These are phyloP conservation scores for Cynodonichthys magdalenae DNA, from an alignment of 2,797 vertebrate genomes.

Conservation along the genomic window DNA sequence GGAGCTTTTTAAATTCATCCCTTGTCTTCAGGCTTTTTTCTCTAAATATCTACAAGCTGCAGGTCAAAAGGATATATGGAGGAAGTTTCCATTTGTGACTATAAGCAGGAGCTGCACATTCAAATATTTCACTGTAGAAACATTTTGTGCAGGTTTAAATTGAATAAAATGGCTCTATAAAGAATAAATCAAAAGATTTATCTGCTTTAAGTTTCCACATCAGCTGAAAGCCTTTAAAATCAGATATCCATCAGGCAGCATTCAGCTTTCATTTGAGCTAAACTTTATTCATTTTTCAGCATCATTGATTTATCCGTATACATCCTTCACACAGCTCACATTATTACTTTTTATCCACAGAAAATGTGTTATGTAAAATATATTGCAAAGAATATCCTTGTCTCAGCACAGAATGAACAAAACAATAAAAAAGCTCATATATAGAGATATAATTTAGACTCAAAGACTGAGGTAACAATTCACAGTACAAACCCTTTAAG, in stretches of 20 bases:
- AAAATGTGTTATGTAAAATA: conserved; percentile 82
- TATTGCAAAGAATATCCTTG: conserved; percentile 82
- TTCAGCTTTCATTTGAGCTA: conserved; percentile 86
- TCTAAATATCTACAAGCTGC: conserved; percentile 36
- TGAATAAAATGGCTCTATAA: not conserved
- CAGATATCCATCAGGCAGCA: conserved; percentile 86
- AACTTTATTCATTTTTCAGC: conserved; percentile 91
- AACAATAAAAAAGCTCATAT: conserved; percentile 83
- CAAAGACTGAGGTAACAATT: conserved; percentile 97
- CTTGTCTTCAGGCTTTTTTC: conserved; percentile 26
- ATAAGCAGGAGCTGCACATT: conserved; percentile 19
- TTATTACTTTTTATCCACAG: conserved; percentile 83
- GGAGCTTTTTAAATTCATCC: conserved; percentile 30
- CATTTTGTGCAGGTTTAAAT: not conserved
- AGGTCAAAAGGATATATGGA: conserved; percentile 44
- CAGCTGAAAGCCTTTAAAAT: conserved; percentile 38
- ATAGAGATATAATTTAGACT: conserved; percentile 82
- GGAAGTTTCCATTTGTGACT: conserved; percentile 6
- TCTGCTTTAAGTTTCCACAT: conserved; percentile 1
- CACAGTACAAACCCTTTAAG: conserved; percentile 99
- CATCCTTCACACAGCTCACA: conserved; percentile 93
- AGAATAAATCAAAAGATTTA: conserved; percentile 4
- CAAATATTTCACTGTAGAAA: conserved; percentile 1
- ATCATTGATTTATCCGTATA: conserved; percentile 87
- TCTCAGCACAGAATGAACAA: conserved; percentile 78